Base-by-base conservation (phyloP, 2,797 vertebrate species). In the Acipenser oxyrinchus region DNA sequence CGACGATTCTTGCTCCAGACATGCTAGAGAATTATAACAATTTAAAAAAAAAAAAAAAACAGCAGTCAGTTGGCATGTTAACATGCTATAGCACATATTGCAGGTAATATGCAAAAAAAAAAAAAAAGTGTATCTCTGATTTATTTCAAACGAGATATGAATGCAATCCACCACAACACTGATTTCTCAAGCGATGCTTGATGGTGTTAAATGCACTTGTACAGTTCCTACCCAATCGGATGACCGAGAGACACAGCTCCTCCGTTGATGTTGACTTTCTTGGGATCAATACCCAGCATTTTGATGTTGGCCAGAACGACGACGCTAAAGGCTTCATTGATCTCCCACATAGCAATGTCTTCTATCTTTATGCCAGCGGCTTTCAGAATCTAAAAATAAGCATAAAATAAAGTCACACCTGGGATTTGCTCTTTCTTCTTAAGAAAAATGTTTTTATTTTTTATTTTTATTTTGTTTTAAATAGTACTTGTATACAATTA, bases 231-330 rank as follows among this genome's bases (percentile, higher is more conserved):
- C 97, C 96, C 97, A 48, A 99, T 96, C 1, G 97, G 95, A 71
- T 99, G 97, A 53, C 97, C 97, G 62, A 99, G 87, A 70, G 96
- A 98, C 70, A 99, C 95, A 0, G 97, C 95, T 5, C 97, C 96
- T 60, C 97, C 97, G 0, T 98, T 87, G 51, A 97, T 13, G 15
- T 99, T 99, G 66, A 99, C 97, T 81, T 91, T 98, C 0, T 83
- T 67, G 1, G 95, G 93, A 73, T 99, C 93, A 18, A 99, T 89
- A 61, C 82, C 88, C 71, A 99, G 72, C 94, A 97, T 96, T 86
- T 98, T 97, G 57, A 97, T 90, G 78, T 99, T 99, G 62, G 96
- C 97, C 69, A 99, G 83, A 48, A 92, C 95, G 3, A 99, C 97
- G 57, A 99, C 80, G 2, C 97, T 99, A 74, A 99, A 99, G 0